A percentile compares a stretch with the other conserved stretches of the same genome.
phyloP scores from a whole-genome alignment of 2,113 vertebrate species.

The Melanerpes formicivorus region DNA sequence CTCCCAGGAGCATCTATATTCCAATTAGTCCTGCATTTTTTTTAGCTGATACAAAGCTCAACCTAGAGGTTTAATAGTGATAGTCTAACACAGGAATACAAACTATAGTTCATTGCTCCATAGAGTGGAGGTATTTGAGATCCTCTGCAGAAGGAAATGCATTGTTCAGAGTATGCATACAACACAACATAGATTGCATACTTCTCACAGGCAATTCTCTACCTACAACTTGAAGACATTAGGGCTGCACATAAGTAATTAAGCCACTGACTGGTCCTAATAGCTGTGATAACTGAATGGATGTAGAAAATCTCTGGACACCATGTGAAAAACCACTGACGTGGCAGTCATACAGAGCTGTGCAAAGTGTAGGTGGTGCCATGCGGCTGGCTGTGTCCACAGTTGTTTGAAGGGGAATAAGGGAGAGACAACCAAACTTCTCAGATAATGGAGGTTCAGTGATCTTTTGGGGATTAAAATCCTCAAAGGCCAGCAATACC shows the following conservation, averaged over 20 bases:
- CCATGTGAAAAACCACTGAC: not conserved
- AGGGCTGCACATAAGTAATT: not conserved
- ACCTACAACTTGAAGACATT: not conserved
- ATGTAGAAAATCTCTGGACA: not conserved
- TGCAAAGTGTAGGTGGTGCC: not conserved
- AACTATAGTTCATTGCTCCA: not conserved
- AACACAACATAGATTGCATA: not conserved
- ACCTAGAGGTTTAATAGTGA: not conserved
- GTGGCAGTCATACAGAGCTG: not conserved
- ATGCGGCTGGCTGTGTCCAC: not conserved
- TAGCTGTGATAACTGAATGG: not conserved
- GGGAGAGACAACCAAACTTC: not conserved
- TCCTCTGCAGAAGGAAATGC: not conserved
- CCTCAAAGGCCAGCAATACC: not conserved
- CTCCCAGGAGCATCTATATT: not conserved
- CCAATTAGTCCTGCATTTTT: not conserved
- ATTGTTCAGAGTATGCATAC: not conserved
- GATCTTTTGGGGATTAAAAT: not conserved
- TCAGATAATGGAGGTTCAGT: accelerated
- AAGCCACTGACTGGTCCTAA: not conserved
- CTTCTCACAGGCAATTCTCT: not conserved
- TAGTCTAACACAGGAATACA: not conserved
- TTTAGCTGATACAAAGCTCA: not conserved
- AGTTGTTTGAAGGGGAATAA: not conserved
- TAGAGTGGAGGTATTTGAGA: not conserved